phyloP scores from a whole-genome alignment of 1,140 invertebrate species.

The Drosophila ironensis region DNA sequence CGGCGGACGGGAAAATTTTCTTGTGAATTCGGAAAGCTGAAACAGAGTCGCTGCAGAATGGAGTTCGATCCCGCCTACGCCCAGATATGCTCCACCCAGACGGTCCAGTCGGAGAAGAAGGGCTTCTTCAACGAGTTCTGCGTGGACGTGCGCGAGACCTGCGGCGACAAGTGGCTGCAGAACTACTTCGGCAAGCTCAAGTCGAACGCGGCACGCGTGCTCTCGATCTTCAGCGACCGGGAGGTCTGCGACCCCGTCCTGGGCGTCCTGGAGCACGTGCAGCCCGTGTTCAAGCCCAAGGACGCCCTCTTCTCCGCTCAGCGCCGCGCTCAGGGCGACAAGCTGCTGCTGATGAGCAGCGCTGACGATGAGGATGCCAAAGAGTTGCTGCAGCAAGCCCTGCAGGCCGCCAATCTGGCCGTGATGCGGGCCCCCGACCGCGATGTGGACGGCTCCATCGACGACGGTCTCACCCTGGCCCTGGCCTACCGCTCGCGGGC shows the following conservation, averaged over 20 bases:
- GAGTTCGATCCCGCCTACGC: conserved; percentile 76
- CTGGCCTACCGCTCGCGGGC: conserved; percentile 85
- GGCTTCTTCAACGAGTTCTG: conserved; percentile 85
- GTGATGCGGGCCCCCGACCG: conserved; percentile 85
- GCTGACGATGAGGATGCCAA: conserved; percentile 18
- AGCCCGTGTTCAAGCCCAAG: conserved; percentile 82
- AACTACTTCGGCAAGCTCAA: conserved; percentile 83
- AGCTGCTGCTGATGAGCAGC: conserved; percentile 78
- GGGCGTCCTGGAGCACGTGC: conserved; percentile 82
- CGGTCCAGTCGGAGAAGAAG: conserved; percentile 84
- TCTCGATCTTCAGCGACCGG: conserved; percentile 83
- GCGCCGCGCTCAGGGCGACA: conserved; percentile 82
- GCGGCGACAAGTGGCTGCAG: conserved; percentile 83
- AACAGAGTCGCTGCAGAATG: too few relatives aligned
- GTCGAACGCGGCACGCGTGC: conserved; percentile 83
- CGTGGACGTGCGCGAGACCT: conserved; percentile 79
- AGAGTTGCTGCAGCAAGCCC: conserved; percentile 83
- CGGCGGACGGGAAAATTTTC: conserved; percentile 23
- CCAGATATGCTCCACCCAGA: conserved; percentile 84
- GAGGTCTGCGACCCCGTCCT: conserved; percentile 82
- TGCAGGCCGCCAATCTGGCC: conserved; percentile 85
- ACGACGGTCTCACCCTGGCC: conserved; percentile 85
- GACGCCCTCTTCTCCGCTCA: conserved; percentile 81
- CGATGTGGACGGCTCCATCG: conserved; percentile 83
- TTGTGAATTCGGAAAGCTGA: too few relatives aligned